Evolutionary conservation across 2,888 invertebrate species (phyloP).

Genomic region (Hymenopus coronatus): DNA sequence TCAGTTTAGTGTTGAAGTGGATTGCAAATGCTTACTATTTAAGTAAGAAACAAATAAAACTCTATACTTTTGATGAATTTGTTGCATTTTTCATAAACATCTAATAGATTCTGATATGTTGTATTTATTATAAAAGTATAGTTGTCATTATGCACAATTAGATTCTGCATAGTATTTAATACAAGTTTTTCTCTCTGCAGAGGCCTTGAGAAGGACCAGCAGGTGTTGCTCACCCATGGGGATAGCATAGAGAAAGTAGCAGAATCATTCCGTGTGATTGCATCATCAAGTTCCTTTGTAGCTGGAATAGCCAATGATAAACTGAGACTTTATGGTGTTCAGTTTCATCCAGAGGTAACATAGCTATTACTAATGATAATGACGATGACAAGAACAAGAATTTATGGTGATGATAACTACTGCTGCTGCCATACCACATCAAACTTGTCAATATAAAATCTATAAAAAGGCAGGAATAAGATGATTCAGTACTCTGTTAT

Average conservation of each 20-base stretch:
- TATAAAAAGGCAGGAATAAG: too few relatives aligned
- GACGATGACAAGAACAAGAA: too few relatives aligned
- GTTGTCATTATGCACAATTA: background rate
- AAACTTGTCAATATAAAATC: too few relatives aligned
- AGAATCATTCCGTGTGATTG: slow-evolving; percentile 81
- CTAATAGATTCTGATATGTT: background rate
- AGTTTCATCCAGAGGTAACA: slow-evolving; percentile 94
- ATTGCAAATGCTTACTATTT: slow-evolving; percentile 85
- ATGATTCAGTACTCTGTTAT: too few relatives aligned
- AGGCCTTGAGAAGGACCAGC: slow-evolving; percentile 80
- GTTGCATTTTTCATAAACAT: background rate
- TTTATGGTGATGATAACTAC: too few relatives aligned
- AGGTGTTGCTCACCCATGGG: slow-evolving; percentile 94
- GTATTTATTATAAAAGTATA: background rate
- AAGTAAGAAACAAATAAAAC: slow-evolving; percentile 61
- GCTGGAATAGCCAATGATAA: slow-evolving; percentile 91
- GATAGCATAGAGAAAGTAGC: slow-evolving; percentile 93
- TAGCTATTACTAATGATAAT: background rate
- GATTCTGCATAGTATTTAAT: background rate
- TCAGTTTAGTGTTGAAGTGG: slow-evolving; percentile 84
- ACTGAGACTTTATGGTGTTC: slow-evolving; percentile 88
- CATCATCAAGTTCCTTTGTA: slow-evolving; percentile 77
- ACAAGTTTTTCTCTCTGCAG: slow-evolving; percentile 52
- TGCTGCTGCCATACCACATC: too few relatives aligned
- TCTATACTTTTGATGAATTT: background rate